phyloP scores from a whole-genome alignment of 1,140 invertebrate genomes.

The Delia radicum region DNA sequence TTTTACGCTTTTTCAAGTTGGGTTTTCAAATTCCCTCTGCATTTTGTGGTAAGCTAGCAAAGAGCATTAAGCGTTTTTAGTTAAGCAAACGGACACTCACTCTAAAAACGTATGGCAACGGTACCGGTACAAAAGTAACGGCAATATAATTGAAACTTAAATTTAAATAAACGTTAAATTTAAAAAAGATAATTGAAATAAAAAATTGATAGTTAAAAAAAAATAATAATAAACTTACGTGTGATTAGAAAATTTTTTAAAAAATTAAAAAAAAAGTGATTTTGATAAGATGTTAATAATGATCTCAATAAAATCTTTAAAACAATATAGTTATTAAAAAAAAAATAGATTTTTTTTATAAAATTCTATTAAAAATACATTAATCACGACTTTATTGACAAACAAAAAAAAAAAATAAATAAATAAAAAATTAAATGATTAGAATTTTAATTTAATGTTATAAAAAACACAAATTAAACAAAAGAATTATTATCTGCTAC shows the following conservation, averaged over 20 bases:
- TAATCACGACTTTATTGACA: background rate
- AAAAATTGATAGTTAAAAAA: background rate
- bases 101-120: slow-evolving; percentile 18
- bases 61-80: slow-evolving; percentile 1
- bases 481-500: background rate
- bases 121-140: slow-evolving; percentile 9
- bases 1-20: background rate
- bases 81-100: background rate
- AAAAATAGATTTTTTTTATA: too few species aligned
- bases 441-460: background rate
- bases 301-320: background rate
- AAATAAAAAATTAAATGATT: too few species aligned
- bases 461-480: slow-evolving; percentile 21
- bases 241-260: background rate
- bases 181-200: background rate
- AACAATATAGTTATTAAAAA: background rate
- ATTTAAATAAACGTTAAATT: background rate
- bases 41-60: background rate
- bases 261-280: background rate
- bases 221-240: background rate
- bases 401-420: too few species aligned
- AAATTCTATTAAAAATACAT: background rate
- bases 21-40: slow-evolving; percentile 20
- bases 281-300: background rate
- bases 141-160: background rate